Percentiles rank a stretch among this genome's conserved stretches.
Evolutionary conservation across 2,113 vertebrate genomes (phyloP).

Genomic region (Electrona antarctica): DNA sequence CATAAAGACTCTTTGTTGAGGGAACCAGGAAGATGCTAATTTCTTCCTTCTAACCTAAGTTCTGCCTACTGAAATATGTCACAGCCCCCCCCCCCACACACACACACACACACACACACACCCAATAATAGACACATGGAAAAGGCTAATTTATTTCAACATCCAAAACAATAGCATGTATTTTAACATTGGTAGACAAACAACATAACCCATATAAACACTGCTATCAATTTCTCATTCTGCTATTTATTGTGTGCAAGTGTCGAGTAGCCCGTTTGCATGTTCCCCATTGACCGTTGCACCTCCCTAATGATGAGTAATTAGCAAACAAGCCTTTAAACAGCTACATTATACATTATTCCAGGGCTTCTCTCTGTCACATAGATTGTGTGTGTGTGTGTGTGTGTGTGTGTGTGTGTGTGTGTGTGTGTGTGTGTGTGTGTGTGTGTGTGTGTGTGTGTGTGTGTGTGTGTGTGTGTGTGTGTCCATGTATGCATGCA

Average conservation of each 20-base stretch:
- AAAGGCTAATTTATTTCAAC: conserved; percentile 54
- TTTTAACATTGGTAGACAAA: conserved; percentile 32
- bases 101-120: conserved; percentile 16
- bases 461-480: not conserved
- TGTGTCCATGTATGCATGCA: not conserved
- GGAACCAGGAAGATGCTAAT: too few relatives aligned
- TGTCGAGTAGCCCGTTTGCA: conserved; percentile 44
- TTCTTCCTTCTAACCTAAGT: too few relatives aligned
- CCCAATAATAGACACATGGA: not conserved
- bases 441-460: conserved; percentile 1
- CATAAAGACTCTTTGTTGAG: too few relatives aligned
- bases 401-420: conserved; percentile 7
- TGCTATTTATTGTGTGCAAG: conserved; percentile 10
- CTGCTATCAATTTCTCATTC: conserved; percentile 39
- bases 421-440: conserved; percentile 12
- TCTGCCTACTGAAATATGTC: conserved; percentile 36
- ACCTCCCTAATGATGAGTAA: conserved; percentile 27
- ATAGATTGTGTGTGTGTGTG: not conserved
- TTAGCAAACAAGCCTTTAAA: conserved; percentile 32
- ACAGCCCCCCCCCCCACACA: conserved; percentile 14
- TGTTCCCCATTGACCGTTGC: conserved; percentile 38
- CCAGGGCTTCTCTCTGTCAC: not conserved
- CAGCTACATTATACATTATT: not conserved
- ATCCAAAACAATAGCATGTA: conserved; percentile 13
- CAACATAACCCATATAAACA: conserved; percentile 27